These are phyloP conservation scores for Macquaria ambigua DNA, from an alignment of 2,113 vertebrate species.

Conservation along the genomic window DNA sequence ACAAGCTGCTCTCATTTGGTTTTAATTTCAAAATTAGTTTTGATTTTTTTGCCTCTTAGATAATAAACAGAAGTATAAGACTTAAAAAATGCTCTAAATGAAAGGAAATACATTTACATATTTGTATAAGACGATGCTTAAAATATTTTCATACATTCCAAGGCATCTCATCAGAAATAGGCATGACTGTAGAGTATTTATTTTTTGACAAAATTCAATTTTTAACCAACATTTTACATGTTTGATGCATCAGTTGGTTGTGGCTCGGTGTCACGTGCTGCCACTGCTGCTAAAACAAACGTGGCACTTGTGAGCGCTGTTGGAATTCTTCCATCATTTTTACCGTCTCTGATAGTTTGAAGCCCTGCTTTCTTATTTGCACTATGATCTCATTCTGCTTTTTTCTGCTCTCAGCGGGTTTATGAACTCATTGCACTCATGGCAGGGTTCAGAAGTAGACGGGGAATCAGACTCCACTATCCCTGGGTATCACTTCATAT, in stretches of 20 bases:
- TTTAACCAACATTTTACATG: constrained; percentile 18
- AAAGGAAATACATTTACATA: neutral
- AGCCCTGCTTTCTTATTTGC: constrained; percentile 48
- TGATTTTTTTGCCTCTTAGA: neutral
- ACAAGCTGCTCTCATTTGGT: neutral
- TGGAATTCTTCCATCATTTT: neutral
- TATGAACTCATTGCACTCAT: neutral
- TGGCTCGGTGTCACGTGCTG: neutral
- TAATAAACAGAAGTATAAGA: neutral
- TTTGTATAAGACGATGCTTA: constrained; percentile 24
- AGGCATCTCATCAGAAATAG: constrained; percentile 31
- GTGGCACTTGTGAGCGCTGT: constrained; percentile 23
- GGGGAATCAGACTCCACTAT: neutral
- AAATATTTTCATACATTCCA: constrained; percentile 76
- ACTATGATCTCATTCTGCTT: constrained; percentile 47
- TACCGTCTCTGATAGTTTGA: constrained; percentile 9
- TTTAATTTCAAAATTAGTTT: neutral
- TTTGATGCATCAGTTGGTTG: neutral
- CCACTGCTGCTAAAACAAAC: constrained; percentile 43
- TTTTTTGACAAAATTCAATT: constrained; percentile 45
- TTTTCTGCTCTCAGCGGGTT: constrained; percentile 29
- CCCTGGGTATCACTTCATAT: constrained; percentile 7
- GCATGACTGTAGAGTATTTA: constrained; percentile 40
- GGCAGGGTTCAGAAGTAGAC: neutral
- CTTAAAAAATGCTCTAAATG: neutral